Percentiles rank a stretch among this genome's conserved stretches.
phyloP scores from a whole-genome alignment of 2,888 invertebrate species.

The Eudasyphora cyanicolor region DNA sequence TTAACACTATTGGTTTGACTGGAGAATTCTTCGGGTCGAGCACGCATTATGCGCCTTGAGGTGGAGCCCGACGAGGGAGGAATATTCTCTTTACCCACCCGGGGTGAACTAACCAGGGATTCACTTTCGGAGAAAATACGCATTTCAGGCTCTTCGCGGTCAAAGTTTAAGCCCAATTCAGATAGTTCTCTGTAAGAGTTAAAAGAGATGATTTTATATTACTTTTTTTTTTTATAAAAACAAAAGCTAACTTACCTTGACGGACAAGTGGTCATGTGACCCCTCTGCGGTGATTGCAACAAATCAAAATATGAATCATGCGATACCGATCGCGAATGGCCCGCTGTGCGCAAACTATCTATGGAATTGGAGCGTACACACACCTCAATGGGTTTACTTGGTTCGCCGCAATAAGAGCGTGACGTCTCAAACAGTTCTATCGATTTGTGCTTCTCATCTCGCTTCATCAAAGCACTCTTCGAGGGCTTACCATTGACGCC shows the following conservation, averaged over 20 bases:
- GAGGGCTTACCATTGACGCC: slow-evolving; percentile 70
- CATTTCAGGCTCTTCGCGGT: slow-evolving; percentile 91
- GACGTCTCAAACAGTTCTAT: slow-evolving; percentile 78
- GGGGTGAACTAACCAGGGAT: slow-evolving; percentile 83
- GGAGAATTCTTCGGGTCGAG: slow-evolving; percentile 82
- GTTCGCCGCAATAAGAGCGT: slow-evolving; percentile 60
- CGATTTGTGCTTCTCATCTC: slow-evolving; percentile 77
- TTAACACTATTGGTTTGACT: slow-evolving; percentile 82
- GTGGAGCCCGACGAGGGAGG: slow-evolving; percentile 75
- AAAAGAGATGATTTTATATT: background rate
- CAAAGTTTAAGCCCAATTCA: slow-evolving; percentile 91
- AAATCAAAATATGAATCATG: slow-evolving; percentile 96
- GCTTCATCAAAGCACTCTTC: slow-evolving; percentile 73
- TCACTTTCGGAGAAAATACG: slow-evolving; percentile 95
- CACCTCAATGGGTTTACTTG: slow-evolving; percentile 77
- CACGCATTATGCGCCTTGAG: slow-evolving; percentile 81
- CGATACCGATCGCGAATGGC: slow-evolving; percentile 87
- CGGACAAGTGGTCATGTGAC: slow-evolving; percentile 77
- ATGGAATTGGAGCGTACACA: slow-evolving; percentile 80
- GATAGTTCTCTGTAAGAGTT: slow-evolving; percentile 84
- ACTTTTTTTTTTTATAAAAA: background rate
- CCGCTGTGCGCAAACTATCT: slow-evolving; percentile 79
- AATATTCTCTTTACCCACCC: slow-evolving; percentile 80
- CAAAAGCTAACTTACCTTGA: slow-evolving; percentile 80
- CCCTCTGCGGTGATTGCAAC: slow-evolving; percentile 79